phyloP scores from a whole-genome alignment of 2,888 invertebrate genomes.

The Pachydiplax longipennis region DNA sequence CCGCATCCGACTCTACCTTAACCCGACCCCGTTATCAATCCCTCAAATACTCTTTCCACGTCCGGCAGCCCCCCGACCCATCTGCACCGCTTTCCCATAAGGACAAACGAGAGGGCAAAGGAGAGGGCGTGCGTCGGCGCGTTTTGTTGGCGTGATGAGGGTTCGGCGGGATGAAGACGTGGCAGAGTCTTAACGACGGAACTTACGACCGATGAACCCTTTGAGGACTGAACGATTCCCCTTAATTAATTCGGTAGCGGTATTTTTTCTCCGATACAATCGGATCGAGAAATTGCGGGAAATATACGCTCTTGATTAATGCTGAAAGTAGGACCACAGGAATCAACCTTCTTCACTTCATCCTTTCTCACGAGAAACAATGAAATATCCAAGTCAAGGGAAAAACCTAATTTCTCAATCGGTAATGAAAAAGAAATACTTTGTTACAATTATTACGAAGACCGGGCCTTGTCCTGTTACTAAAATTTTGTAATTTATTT shows the following conservation, averaged over 20 bases:
- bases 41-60: neutral
- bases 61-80: neutral
- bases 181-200: neutral
- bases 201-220: neutral
- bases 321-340: too few relatives aligned
- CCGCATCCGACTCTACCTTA: neutral
- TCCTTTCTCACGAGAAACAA: too few relatives aligned
- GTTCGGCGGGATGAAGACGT: neutral
- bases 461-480: too few relatives aligned
- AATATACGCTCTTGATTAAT: neutral
- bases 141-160: neutral
- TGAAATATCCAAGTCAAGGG: too few relatives aligned
- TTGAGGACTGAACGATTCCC: neutral
- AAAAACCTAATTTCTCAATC: too few relatives aligned
- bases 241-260: neutral
- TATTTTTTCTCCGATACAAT: neutral
- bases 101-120: neutral
- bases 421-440: too few relatives aligned
- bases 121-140: neutral
- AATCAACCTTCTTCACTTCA: too few relatives aligned
- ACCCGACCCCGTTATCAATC: neutral
- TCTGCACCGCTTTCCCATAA: neutral
- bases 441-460: too few relatives aligned
- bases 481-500: too few relatives aligned
- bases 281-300: neutral